Evolutionary conservation across 2,113 vertebrate species (phyloP).

Genomic region (Nyctibius bracteatus): DNA sequence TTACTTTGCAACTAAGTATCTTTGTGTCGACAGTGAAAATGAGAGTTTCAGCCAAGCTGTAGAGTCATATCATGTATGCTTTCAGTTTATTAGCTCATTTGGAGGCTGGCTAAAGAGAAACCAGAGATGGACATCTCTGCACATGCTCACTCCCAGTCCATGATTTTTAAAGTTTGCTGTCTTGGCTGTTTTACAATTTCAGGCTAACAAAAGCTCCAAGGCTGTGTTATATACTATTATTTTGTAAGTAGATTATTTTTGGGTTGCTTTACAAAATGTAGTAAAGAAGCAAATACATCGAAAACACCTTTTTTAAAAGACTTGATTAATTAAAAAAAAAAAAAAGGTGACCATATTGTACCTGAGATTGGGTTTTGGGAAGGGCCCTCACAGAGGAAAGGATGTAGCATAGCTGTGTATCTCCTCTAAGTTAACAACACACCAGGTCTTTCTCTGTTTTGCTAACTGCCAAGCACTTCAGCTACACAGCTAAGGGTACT

Average conservation of each 20-base stretch:
- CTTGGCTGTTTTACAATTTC: conserved; percentile 36
- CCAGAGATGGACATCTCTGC: conserved; percentile 60
- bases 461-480: background rate
- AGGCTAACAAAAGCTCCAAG: conserved; percentile 37
- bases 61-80: conserved; percentile 46
- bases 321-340: background rate
- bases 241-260: background rate
- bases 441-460: background rate
- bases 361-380: background rate
- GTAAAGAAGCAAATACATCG: background rate
- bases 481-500: background rate
- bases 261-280: background rate
- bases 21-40: conserved; percentile 34
- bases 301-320: background rate
- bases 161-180: conserved; percentile 53
- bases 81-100: conserved; percentile 67
- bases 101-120: conserved; percentile 50
- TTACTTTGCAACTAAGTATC: conserved; percentile 8
- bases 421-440: background rate
- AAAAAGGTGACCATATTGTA: background rate
- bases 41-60: conserved; percentile 22
- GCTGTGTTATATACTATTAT: background rate
- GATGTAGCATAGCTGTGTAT: background rate
- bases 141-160: conserved; percentile 44
- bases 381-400: background rate